phyloP scores from a whole-genome alignment of 1,140 invertebrate species.

The Delia radicum region DNA sequence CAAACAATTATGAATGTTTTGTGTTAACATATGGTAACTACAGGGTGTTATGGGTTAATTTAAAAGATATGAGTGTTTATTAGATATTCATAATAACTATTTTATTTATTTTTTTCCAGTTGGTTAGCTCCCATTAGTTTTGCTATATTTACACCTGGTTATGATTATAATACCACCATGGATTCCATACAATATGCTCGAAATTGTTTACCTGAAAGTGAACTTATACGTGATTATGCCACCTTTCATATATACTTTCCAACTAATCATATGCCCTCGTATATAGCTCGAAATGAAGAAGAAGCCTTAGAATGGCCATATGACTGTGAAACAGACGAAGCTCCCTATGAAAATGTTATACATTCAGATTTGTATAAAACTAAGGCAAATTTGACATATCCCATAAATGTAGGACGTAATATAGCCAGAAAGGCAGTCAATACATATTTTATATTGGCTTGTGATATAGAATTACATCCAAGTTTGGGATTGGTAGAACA shows the following conservation, averaged over 20 bases:
- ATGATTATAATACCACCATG: slow-evolving; percentile 65
- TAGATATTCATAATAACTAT: too few species aligned
- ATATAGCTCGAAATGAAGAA: slow-evolving; percentile 63
- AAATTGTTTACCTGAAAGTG: slow-evolving; percentile 64
- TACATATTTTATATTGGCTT: slow-evolving; percentile 81
- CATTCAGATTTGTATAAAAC: slow-evolving; percentile 69
- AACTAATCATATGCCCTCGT: slow-evolving; percentile 74
- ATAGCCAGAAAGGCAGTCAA: slow-evolving; percentile 76
- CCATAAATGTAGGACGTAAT: slow-evolving; percentile 85
- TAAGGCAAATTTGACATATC: slow-evolving; percentile 76
- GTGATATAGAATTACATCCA: slow-evolving; percentile 85
- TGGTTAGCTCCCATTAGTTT: slow-evolving; percentile 71
- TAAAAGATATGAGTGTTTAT: too few species aligned
- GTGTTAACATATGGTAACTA: too few species aligned
- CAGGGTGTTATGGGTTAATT: too few species aligned
- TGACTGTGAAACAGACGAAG: slow-evolving; percentile 61
- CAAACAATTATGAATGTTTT: too few species aligned
- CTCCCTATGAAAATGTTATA: slow-evolving; percentile 67
- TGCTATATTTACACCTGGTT: slow-evolving; percentile 74
- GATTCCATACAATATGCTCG: slow-evolving; percentile 68
- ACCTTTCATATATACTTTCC: slow-evolving; percentile 86
- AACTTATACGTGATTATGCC: slow-evolving; percentile 70
- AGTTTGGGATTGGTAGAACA: slow-evolving; percentile 70
- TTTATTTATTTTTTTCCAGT: slow-evolving; percentile 43
- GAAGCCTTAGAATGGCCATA: slow-evolving; percentile 61